Evolutionary conservation across 2,113 vertebrate species (phyloP), one percentile per base, ranked within the genome.

Genomic region (Neolamprologus brichardi): DNA sequence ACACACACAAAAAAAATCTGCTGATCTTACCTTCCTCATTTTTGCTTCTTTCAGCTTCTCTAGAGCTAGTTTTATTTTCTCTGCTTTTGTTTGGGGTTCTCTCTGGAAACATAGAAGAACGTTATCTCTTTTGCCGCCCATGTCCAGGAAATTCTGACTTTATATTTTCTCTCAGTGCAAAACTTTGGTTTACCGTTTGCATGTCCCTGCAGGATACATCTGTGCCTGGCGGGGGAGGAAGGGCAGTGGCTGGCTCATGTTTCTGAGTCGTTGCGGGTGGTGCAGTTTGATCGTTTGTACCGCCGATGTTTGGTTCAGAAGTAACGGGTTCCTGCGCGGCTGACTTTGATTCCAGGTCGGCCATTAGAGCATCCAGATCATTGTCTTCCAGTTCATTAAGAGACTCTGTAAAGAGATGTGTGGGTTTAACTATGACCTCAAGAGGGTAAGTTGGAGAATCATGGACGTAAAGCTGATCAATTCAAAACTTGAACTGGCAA

Each of bases 21-120:
- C 14, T 32, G 85, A 34, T 34, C 37, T 93, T 58, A 99, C 98
- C 97, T 98, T 98, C 94, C 96, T 98, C 79, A 99, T 95, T 93
- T 98, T 98, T 84, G 98, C 98, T 93, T 98, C 98, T 90, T 97
- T 98, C 93, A 99, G 94, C 92, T 98, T 99, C 93, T 97, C 96
- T 95, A 99, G 52, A 1, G 98, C 98, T 18, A 98, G 93, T 93
- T 97, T 97, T 87, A 99, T 98, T 95, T 98, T 98, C 70, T 97
- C 97, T 82, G 96, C 96, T 92, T 98, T 99, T 53, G 95, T 96
- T 80, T 95, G 96, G 25, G 96, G 96, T 82, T 98, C 97, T 52
- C 96, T 97, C 98, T 99, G 93, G 44, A 81, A 82, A 18, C 5
- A 44, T 12, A 84, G 2, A 4, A 49, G 5, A 18, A 49, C 0